Evolutionary conservation across 2,888 invertebrate species (phyloP).

Genomic region (Stegana nigrithorax): DNA sequence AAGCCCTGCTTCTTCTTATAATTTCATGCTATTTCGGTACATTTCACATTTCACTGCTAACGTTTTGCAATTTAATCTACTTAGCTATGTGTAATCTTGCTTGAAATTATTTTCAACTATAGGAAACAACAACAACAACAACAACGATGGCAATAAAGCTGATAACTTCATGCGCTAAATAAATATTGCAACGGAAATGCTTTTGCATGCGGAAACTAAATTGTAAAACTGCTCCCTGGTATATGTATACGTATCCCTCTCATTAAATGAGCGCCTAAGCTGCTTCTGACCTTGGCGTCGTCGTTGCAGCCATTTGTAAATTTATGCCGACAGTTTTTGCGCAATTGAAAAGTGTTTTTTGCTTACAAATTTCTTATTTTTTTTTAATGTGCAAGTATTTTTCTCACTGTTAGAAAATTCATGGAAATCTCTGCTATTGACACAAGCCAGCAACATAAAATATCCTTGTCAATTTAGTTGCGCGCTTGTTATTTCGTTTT

Average conservation of each 20-base stretch:
- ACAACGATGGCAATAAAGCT: background rate
- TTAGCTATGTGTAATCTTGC: slow-evolving; percentile 44
- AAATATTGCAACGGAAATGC: too few species aligned
- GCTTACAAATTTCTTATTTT: too few species aligned
- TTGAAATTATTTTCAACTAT: slow-evolving; percentile 44
- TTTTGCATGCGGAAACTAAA: too few species aligned
- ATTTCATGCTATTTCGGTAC: background rate
- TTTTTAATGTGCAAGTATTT: too few species aligned
- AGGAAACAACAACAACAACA: slow-evolving; percentile 24
- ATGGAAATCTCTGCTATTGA: background rate
- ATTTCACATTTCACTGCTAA: slow-evolving; percentile 25
- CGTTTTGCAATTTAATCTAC: slow-evolving; percentile 50
- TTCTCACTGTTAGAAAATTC: background rate
- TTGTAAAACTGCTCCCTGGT: too few species aligned
- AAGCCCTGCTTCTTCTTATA: background rate
- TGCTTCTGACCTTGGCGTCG: background rate
- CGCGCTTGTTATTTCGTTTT: too few species aligned
- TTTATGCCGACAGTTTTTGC: too few species aligned
- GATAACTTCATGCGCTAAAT: too few species aligned
- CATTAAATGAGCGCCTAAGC: background rate
- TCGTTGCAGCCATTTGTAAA: too few species aligned
- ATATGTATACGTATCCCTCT: too few species aligned
- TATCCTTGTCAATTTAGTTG: background rate
- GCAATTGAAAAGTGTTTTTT: too few species aligned
- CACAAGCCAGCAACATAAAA: background rate